A percentile compares a stretch with the other conserved stretches of the same genome.
Evolutionary conservation across 2,888 invertebrate genomes (phyloP).

Genomic region (Cynaeus angustus): DNA sequence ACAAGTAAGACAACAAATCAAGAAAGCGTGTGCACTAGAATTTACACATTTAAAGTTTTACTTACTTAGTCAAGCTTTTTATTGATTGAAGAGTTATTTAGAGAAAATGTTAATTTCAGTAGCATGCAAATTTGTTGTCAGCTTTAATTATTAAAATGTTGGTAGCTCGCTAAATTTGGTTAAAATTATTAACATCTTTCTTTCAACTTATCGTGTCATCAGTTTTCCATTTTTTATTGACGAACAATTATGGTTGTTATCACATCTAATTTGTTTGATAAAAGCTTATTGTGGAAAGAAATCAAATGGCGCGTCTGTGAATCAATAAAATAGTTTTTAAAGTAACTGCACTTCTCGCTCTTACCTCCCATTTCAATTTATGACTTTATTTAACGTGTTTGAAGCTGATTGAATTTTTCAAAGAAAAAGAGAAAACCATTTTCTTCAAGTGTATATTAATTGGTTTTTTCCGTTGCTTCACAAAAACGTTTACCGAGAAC

Average conservation of each 20-base stretch:
- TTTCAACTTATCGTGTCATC: neutral
- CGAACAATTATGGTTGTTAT: no score
- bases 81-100: neutral
- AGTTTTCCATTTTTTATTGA: no score
- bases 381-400: constrained; percentile 41
- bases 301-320: neutral
- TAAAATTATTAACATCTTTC: constrained; percentile 17
- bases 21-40: constrained; percentile 3
- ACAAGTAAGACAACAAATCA: constrained; percentile 8
- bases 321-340: constrained; percentile 5
- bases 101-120: constrained; percentile 26
- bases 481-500: constrained; percentile 41
- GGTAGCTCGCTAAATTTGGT: constrained; percentile 3
- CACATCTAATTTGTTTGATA: neutral
- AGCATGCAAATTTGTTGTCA: constrained; percentile 16
- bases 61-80: no score
- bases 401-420: constrained; percentile 39
- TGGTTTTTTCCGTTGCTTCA: constrained; percentile 39
- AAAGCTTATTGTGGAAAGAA: neutral
- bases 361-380: no score
- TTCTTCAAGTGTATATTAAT: constrained; percentile 44
- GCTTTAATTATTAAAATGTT: constrained; percentile 17
- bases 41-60: neutral
- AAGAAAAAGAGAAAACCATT: constrained; percentile 35
- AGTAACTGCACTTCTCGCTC: constrained; percentile 1